Evolutionary conservation across 2,888 invertebrate genomes (phyloP), one percentile per base, ranked within the genome.

Genomic region (Platypus cylindrus): DNA sequence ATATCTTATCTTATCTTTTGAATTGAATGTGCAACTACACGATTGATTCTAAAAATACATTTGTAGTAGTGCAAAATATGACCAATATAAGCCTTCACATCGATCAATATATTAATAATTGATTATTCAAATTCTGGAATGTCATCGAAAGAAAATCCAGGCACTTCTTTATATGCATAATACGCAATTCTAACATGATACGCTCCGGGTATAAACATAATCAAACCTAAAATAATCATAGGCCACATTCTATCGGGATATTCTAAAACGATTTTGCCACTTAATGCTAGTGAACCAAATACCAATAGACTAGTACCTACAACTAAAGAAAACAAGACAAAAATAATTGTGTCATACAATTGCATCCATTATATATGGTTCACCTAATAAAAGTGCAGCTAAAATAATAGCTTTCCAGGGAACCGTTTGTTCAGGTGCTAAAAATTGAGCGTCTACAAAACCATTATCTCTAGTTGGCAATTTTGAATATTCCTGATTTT

Each of bases 141-240:
- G 60, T 90, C 89, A 51, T 82, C 77, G 59, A 79, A 89, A 29
- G 83, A 83, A 59, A 79, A 90, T 1, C 87, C 87, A 32, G 79
- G 78, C 53, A 81, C 79, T 53, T 83, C 75, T 48, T 78, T 76
- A 59, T 77, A 86, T 1, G 90, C 90, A 62, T 79, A 83, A 56
- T 81, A 78, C 18, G 89, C 85, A 54, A 91, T 83, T 48, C 86
- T 73, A 30, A 87, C 76, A 57, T 93, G 90, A 62, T 91, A 91
- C 32, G 83, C 81, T 24, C 90, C 91, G 1, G 91, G 91, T 46
- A 91, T 77, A 54, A 91, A 89, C 85, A 90, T 87, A 23, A 93
- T 67, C 14, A 73, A 66, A 18, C 91, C 93, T 52, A 93, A 65
- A 47, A 90, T 78, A 43, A 90, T 75, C 60, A 91, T 71, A 1